Base-by-base conservation (phyloP, 2,113 vertebrate species). In the Hassar affinis region DNA sequence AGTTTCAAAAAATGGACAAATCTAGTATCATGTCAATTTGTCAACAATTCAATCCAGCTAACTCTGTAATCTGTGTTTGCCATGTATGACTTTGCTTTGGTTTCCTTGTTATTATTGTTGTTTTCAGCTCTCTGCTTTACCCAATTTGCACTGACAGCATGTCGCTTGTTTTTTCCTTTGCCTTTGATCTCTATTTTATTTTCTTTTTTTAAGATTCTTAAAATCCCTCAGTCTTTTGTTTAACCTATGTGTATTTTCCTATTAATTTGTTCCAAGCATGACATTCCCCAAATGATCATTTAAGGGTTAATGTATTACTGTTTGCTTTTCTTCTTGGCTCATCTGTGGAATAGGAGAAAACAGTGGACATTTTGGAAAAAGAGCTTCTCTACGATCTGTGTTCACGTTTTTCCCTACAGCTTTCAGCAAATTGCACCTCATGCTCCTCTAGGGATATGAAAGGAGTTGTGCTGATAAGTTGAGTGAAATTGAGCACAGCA, bases 401-500 rank as follows among this genome's bases (percentile, higher is more conserved):
- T 79, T 69, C 75, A 78, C 38, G 20, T 72, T 79, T 47, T 79
- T 47, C 52, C 76, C 76, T 59, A 79, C 77, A 54, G 52, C 75
- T 79, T 69, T 79, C 82, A 57, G 64, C 27, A 84, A 68, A 79
- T 78, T 57, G 52, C 82, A 79, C 57, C 62, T 84, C 62, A 59
- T 27, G 64, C 75, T 71, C n/a, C 61, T 79, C 76, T 59, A 35
- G 62, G 82, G 76, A 84, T 79, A 57, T 79, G 27, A 84, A 84
- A 79, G 52, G 38, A 72, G 64, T 84, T 66, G 61, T 84, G 64
- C 54, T 84, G 83, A 61, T 84, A 69, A 84, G 66, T 79, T 57
- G 83, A 61, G 72, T 71, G 83, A 78, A 84, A 78, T 77, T 78
- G 61, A 84, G 52, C 74, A 78, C 82, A 84, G 61, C 75, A 69